Evolutionary conservation across 2,888 invertebrate species (phyloP).

Genomic region (Hecatera dysodea): DNA sequence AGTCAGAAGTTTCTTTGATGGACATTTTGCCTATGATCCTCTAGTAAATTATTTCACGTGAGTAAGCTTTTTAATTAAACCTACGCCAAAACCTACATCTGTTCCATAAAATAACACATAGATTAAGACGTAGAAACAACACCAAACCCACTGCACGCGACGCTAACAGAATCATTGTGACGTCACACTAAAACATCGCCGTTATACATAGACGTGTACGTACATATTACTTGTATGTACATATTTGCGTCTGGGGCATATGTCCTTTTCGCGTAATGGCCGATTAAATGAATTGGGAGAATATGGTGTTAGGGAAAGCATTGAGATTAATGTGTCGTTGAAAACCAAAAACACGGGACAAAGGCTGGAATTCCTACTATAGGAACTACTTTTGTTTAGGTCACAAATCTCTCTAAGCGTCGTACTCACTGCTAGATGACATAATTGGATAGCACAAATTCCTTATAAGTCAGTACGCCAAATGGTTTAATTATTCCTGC

Average conservation of each 20-base stretch:
- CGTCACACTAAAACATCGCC: conserved; percentile 34
- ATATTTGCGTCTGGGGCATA: conserved; percentile 14
- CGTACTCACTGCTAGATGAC: no score
- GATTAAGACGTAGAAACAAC: conserved; percentile 10
- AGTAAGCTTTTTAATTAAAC: no score
- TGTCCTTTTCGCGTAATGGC: conserved; percentile 39
- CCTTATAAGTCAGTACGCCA: not conserved
- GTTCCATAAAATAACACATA: not conserved
- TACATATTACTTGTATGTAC: no score
- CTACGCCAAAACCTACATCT: no score
- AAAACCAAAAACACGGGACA: not conserved
- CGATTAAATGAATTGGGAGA: conserved; percentile 42
- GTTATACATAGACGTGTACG: conserved; percentile 19
- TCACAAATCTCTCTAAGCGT: no score
- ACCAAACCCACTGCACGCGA: not conserved
- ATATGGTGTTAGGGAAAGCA: conserved; percentile 7
- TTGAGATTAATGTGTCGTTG: not conserved
- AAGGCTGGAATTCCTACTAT: not conserved
- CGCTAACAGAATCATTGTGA: conserved; percentile 42
- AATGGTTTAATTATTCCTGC: not conserved
- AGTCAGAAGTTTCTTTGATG: no score
- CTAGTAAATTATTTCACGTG: no score
- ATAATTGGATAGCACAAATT: not conserved
- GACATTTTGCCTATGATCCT: no score
- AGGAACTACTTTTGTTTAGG: no score